Conservation (phyloP, 2,113 vertebrate genomes). For the Brachirus orientalis region DNA sequence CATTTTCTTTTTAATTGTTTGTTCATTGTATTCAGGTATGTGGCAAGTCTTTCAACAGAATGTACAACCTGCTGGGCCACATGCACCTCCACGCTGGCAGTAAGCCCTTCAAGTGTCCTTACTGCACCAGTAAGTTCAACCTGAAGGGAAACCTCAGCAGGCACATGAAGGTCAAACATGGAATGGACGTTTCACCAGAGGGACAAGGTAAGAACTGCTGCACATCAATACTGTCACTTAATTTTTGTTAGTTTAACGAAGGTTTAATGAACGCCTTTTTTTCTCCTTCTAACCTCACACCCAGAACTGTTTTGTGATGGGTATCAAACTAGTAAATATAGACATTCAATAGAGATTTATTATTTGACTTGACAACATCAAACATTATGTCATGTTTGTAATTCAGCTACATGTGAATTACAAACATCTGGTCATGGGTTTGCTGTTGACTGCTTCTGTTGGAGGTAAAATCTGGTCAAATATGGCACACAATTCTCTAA, state of each 20-base stretch:
- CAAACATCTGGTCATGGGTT: neutral
- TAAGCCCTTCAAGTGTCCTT: conserved; percentile 98
- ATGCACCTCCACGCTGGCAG: conserved; percentile 98
- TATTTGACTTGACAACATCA: too few species aligned
- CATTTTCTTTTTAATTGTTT: neutral
- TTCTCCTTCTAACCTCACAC: neutral
- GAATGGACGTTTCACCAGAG: conserved; percentile 95
- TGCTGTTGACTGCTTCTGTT: neutral
- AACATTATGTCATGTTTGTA: neutral
- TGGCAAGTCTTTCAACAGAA: conserved; percentile 97
- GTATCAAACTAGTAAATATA: too few species aligned
- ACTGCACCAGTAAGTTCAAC: conserved; percentile 99
- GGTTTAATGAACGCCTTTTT: neutral
- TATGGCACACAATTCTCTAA: neutral
- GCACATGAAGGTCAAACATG: conserved; percentile 99
- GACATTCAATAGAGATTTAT: too few species aligned
- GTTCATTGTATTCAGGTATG: conserved; percentile 85
- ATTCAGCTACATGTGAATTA: neutral
- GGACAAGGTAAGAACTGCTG: conserved; percentile 86
- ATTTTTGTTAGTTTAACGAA: neutral
- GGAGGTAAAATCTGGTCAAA: neutral
- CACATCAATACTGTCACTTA: neutral
- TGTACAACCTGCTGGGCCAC: conserved; percentile 99
- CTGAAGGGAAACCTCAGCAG: conserved; percentile 98
- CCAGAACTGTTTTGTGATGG: neutral